Conservation (phyloP, 2,113 vertebrate species). For the Pelecanus crispus region DNA sequence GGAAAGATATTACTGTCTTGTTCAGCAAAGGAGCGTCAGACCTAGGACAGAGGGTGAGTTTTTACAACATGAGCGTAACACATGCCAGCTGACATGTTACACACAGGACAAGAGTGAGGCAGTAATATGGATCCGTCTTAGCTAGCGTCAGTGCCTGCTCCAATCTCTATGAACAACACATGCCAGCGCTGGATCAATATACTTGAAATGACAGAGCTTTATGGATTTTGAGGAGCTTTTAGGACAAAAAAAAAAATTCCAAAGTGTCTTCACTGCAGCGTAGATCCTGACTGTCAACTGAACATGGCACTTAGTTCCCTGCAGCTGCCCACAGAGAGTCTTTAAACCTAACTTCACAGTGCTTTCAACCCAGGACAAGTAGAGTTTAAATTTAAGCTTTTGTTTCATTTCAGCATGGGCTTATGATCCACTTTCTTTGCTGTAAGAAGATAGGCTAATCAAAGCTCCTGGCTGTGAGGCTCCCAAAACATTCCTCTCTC, state of each 20-base stretch:
- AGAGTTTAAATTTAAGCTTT: neutral
- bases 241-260: neutral
- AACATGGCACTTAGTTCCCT: neutral
- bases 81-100: conserved; percentile 15
- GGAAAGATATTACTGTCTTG: neutral
- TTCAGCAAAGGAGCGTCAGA: neutral
- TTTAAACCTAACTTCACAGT: neutral
- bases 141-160: neutral
- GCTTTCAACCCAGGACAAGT: neutral
- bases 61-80: neutral
- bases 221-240: conserved; percentile 46
- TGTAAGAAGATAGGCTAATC: neutral
- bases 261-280: neutral
- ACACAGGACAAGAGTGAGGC: neutral
- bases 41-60: neutral
- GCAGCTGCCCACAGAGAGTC: neutral
- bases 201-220: conserved; percentile 35
- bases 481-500: neutral
- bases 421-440: neutral
- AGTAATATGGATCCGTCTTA: neutral
- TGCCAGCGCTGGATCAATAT: conserved; percentile 27
- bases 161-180: conserved; percentile 18
- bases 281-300: neutral
- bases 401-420: neutral
- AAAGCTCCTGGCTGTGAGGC: neutral